phyloP scores from a whole-genome alignment of 35 echinoderm and acorn worm genomes.

The Strongylocentrotus purpuratus region DNA sequence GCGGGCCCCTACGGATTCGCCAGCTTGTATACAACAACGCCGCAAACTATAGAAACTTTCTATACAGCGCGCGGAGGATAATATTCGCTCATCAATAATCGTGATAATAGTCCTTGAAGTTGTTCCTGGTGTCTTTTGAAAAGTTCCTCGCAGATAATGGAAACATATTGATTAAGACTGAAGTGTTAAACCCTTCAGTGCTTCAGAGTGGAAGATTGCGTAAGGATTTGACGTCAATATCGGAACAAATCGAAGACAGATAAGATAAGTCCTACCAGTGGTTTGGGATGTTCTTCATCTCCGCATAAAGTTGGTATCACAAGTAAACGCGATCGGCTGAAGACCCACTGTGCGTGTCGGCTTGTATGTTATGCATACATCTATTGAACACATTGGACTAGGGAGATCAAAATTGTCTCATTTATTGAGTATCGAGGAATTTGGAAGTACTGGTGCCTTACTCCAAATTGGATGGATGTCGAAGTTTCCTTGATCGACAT shows the following conservation, averaged over 20 bases:
- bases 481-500: too few species aligned
- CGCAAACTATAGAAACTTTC: neutral
- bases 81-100: neutral
- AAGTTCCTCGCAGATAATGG: neutral
- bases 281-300: too few species aligned
- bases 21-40: neutral
- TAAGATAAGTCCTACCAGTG: neutral
- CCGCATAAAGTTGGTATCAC: too few species aligned
- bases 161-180: neutral
- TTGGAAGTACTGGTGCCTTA: too few species aligned
- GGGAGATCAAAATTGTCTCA: too few species aligned
- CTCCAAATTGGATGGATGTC: too few species aligned
- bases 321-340: too few species aligned
- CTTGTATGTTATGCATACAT: too few species aligned
- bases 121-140: neutral
- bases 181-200: neutral
- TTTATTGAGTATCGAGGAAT: too few species aligned
- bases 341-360: too few species aligned
- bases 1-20: neutral
- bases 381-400: too few species aligned
- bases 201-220: neutral
- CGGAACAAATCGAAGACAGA: neutral
- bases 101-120: neutral
- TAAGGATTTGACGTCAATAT: neutral
- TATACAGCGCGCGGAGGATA: neutral